A percentile compares a stretch with the other conserved stretches of the same genome.
Evolutionary conservation across 2,888 invertebrate genomes (phyloP).

Genomic region (Platerodrilus igneus): DNA sequence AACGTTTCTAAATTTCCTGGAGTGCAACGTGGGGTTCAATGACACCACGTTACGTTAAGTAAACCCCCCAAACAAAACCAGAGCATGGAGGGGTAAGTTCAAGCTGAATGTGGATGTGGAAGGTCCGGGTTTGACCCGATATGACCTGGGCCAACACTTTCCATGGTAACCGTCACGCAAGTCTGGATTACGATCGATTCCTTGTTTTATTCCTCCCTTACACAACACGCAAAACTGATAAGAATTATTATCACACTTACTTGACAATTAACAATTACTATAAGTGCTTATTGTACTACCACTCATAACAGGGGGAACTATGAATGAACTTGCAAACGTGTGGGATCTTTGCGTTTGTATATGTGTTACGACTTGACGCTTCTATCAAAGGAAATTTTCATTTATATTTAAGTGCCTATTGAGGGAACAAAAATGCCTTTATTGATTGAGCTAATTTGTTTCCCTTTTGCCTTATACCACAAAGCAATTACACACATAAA

Average conservation of each 20-base stretch:
- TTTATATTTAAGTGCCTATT: too few species aligned
- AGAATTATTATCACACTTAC: conserved; percentile 20
- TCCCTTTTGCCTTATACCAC: too few species aligned
- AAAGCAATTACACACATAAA: too few species aligned
- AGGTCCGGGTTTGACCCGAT: conserved; percentile 50
- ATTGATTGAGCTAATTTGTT: too few species aligned
- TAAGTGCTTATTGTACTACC: conserved; percentile 8
- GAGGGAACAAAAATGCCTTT: too few species aligned
- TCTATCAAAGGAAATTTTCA: conserved; percentile 1
- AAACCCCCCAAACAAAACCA: conserved; percentile 23
- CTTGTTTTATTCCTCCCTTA: conserved; percentile 30
- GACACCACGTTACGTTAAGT: conserved; percentile 16
- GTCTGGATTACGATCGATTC: conserved; percentile 47
- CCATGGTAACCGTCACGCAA: conserved; percentile 52
- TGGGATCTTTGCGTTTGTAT: conserved; percentile 12
- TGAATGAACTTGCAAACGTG: conserved; percentile 12
- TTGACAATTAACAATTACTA: conserved; percentile 14
- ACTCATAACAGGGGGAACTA: conserved; percentile 14
- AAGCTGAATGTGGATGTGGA: conserved; percentile 38
- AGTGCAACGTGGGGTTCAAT: conserved; percentile 19
- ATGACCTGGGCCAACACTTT: conserved; percentile 52
- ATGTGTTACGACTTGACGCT: background rate
- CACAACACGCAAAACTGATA: conserved; percentile 23
- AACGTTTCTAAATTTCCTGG: too few species aligned
- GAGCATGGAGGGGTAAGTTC: conserved; percentile 24